phyloP scores from a whole-genome alignment of 2,113 vertebrate species.

The Danionella cerebrum region DNA sequence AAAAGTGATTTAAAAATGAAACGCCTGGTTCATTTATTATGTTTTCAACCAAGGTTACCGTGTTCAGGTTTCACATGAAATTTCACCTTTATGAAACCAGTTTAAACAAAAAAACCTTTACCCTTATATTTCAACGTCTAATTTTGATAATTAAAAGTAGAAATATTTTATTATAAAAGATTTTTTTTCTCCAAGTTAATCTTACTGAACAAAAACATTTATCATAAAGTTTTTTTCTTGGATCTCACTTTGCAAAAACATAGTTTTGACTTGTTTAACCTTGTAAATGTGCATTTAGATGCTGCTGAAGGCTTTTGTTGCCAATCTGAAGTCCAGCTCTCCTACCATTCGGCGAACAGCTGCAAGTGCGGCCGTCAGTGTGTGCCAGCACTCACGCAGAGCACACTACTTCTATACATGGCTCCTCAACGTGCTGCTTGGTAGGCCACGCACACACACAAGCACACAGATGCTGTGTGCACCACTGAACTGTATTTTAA shows the following conservation, averaged over 20 bases:
- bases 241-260: background rate
- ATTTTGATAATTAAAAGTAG: too few relatives aligned
- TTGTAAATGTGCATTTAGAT: constrained; percentile 58
- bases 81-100: too few relatives aligned
- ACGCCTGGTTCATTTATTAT: too few relatives aligned
- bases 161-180: too few relatives aligned
- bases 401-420: constrained; percentile 91
- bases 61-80: too few relatives aligned
- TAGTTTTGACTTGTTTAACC: background rate
- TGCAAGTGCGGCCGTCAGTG: constrained; percentile 78
- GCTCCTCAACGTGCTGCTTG: constrained; percentile 87
- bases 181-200: too few relatives aligned
- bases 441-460: constrained; percentile 53
- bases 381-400: constrained; percentile 89
- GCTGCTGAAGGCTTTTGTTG: constrained; percentile 86
- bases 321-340: constrained; percentile 86
- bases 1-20: too few relatives aligned
- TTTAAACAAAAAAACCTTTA: too few relatives aligned
- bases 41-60: too few relatives aligned
- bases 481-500: background rate
- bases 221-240: too few relatives aligned
- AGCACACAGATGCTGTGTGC: background rate
- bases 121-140: too few relatives aligned
- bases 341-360: constrained; percentile 89
- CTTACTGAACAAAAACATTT: too few relatives aligned